Conservation (phyloP, 2,888 invertebrate species). For the Ormyrus nitidulus region DNA sequence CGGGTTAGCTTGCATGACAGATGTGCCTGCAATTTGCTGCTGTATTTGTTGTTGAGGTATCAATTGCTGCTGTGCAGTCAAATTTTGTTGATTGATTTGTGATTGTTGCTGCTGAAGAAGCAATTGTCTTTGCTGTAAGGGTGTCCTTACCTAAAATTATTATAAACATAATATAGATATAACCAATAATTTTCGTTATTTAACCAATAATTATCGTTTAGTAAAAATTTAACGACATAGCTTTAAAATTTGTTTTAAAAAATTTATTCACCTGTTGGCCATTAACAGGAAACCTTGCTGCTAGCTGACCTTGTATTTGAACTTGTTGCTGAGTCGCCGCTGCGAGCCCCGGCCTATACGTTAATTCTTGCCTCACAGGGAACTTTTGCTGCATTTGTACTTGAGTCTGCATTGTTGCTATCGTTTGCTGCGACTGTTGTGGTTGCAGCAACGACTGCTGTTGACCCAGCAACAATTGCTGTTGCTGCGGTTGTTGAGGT, state of each 20-base stretch:
- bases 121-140: conserved; percentile 60
- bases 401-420: conserved; percentile 66
- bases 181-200: not conserved
- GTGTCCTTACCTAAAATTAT: conserved; percentile 54
- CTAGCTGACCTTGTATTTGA: conserved; percentile 66
- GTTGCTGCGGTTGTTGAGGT: conserved; percentile 58
- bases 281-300: conserved; percentile 70
- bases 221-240: too few species aligned
- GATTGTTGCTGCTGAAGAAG: conserved; percentile 65
- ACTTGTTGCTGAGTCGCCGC: conserved; percentile 61
- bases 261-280: conserved; percentile 68
- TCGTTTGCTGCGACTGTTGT: conserved; percentile 53
- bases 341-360: conserved; percentile 63
- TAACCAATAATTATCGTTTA: not conserved
- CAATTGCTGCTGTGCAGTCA: conserved; percentile 53
- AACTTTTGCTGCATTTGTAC: conserved; percentile 73
- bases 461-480: conserved; percentile 5
- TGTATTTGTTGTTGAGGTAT: conserved; percentile 48
- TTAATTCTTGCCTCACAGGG: conserved; percentile 70
- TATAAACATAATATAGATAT: not conserved
- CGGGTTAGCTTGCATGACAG: conserved; percentile 43
- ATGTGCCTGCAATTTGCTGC: conserved; percentile 49
- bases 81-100: conserved; percentile 59
- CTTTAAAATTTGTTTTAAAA: too few species aligned
- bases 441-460: conserved; percentile 44